Conservation (phyloP, 2,888 invertebrate genomes). For the Nebria salina region DNA sequence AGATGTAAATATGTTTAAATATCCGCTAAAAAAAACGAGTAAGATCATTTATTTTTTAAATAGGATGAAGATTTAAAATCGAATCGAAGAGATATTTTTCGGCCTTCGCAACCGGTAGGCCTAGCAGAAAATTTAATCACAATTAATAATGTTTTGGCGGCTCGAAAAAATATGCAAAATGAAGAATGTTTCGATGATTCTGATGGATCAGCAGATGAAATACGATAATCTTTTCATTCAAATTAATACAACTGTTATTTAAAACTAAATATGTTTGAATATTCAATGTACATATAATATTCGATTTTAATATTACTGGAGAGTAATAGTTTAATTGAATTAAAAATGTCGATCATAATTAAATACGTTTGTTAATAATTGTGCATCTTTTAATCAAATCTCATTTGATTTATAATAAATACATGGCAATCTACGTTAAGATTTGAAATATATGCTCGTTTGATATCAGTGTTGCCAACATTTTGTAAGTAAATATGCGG, state of each 20-base stretch:
- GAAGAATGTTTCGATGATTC: conserved; percentile 36
- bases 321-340: no score
- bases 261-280: background rate
- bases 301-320: no score
- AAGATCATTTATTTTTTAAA: conserved; percentile 2
- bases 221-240: background rate
- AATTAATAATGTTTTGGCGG: conserved; percentile 30
- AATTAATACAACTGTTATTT: conserved; percentile 1
- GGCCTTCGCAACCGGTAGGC: conserved; percentile 34
- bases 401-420: no score
- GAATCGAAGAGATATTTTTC: conserved; percentile 28
- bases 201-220: conserved; percentile 16
- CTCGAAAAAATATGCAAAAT: conserved; percentile 31
- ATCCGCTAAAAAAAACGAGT: background rate
- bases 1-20: conserved; percentile 18
- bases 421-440: no score
- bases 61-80: conserved; percentile 35
- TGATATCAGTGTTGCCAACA: background rate
- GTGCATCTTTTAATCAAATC: no score
- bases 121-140: conserved; percentile 36
- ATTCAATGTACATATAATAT: background rate
- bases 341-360: no score
- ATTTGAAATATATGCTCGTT: no score
- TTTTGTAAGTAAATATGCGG: background rate
- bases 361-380: no score